Base-by-base conservation (phyloP, 2,797 vertebrate species). In the Lepus oiostolus region DNA sequence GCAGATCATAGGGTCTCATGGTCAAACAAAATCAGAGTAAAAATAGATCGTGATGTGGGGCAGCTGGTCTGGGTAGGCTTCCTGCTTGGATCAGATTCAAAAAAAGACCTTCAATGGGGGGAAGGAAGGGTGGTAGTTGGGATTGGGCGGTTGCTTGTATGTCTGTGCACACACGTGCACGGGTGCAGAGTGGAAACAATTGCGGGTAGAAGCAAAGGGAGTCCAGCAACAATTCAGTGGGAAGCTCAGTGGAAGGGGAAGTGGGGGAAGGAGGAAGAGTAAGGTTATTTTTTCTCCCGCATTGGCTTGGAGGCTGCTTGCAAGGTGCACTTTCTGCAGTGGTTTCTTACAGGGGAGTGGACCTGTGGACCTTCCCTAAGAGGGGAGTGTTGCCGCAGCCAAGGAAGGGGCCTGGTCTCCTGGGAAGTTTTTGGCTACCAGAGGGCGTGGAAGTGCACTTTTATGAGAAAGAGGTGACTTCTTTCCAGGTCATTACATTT, bases 121-220 rank as follows among this genome's bases (percentile, higher is more conserved):
- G 67, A 91, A 89, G 90, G 75, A 85, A 91, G 65, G 75, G 63
- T 50, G 52, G 63, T 1, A 30, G 26, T 8, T 58, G 21, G 62
- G 28, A 1, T 1, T 11, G 22, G 32, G 63, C 28, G 52, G 62
- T n/a, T 42, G 38, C 38, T 2, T 3, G 7, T 24, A 21, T 1
- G 11, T 16, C 24, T 28, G 5, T 9, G 54, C 4, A 17, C 2
- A 5, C 24, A 22, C 10, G 30, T 22, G 21, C 72, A 11, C 1
- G 1, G 5, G 21, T 21, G 24, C 4, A 6, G 12, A 12, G 19
- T 21, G 26, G 24, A 10, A 60, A 52, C 26, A 14, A 10, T 2
- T 0, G 26, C 10, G 52, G 63, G 1, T 0, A 2, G 19, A 30
- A 28, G 32, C 63, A 11, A 3, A 0, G 0, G 35, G 26, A 21